Base-by-base conservation (phyloP, 2,113 vertebrate species). In the Prionailurus bengalensis region DNA sequence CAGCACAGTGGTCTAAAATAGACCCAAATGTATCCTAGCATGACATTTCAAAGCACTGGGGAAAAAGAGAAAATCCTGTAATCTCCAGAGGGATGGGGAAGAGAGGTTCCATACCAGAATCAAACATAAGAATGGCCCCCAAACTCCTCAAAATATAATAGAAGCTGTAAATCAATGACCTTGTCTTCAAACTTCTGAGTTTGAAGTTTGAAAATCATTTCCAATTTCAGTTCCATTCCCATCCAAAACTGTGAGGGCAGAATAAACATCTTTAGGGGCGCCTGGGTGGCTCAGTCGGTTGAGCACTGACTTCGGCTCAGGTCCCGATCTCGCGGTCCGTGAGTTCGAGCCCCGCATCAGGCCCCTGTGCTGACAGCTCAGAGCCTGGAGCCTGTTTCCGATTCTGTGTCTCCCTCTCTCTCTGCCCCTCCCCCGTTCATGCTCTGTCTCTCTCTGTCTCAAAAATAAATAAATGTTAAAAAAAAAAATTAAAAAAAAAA, bases 101-200 rank as follows among this genome's bases (percentile, higher is more conserved):
- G 27, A 85, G 27, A 12, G 73, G 33, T 84, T 89, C 89, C 63
- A n/a, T 84, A 66, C 53, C 10, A 95, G 39, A 48, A 78, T 93
- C 51, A 90, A 93, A 63, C 88, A 68, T 84, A 63, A 95, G 71
- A 90, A 86, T 82, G 23, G 17, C 53, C 87, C 87, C 42, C 11
- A 39, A 71, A 83, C 19, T 81, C 19, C 39, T 93, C 73, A 70
- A 93, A 76, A 96, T 68, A 12, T 70, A 94, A 42, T 21, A 76
- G 17, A 83, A 74, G 2, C 27, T 73, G 4, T 31, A 51, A 73
- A 19, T 66, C n/a, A 86, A 65, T 74, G 15, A 92, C 29, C 74
- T 3, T 42, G 42, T 14, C n/a, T 86, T 93, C 39, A 92, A 70
- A 90, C n/a, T 96, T 90, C 12, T 85, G 55, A 85, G 55, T 45